Percentiles rank a stretch among this genome's conserved stretches.
Conservation (phyloP, 37 sponge, comb jelly and placozoan species). For the Axinella damicornis region DNA sequence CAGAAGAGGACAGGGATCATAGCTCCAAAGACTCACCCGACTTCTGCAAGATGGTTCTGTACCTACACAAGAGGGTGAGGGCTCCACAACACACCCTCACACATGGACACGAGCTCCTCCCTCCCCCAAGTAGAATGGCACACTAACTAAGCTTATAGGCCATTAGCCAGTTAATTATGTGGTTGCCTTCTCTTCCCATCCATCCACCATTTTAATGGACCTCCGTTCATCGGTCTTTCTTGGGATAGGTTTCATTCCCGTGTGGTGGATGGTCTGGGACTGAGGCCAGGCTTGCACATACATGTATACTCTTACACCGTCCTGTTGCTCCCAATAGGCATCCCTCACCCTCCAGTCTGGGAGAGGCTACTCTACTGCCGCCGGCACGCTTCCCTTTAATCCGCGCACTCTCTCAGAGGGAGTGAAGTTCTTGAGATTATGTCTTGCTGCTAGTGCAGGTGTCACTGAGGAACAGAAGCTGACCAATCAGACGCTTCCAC, state of each 20-base stretch:
- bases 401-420: constrained; percentile 39
- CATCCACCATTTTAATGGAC: too few relatives aligned
- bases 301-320: too few relatives aligned
- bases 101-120: too few relatives aligned
- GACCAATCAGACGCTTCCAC: constrained; percentile 3
- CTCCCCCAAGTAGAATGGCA: too few relatives aligned
- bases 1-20: background rate
- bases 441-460: constrained; percentile 50
- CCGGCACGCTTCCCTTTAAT: constrained; percentile 60
- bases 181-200: too few relatives aligned
- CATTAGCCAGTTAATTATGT: too few relatives aligned
- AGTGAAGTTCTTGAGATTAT: constrained; percentile 47
- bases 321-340: constrained; percentile 18
- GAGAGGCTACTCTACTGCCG: constrained; percentile 31
- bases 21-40: constrained; percentile 8
- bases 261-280: too few relatives aligned
- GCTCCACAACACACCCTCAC: background rate
- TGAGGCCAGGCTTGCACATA: too few relatives aligned
- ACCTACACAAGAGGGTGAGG: constrained; percentile 62
- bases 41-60: constrained; percentile 50
- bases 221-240: too few relatives aligned
- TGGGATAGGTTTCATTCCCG: too few relatives aligned
- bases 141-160: too few relatives aligned
- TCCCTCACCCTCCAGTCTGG: constrained; percentile 6
- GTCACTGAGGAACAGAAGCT: constrained; percentile 30